Percentiles rank a stretch among this genome's conserved stretches.
Conservation (phyloP, 2,888 invertebrate species). For the Andrena dorsata region DNA sequence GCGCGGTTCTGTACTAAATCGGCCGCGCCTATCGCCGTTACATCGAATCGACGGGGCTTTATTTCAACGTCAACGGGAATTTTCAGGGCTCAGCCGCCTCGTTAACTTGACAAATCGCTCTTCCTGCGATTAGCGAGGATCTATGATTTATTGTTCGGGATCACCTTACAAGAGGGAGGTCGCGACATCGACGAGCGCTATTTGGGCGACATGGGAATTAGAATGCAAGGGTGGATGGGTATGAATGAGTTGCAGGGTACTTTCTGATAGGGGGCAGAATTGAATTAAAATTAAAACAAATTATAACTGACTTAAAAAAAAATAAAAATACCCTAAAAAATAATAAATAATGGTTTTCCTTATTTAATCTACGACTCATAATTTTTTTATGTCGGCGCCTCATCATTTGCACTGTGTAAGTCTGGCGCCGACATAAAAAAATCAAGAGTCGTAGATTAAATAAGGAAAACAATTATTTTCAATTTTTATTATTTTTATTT, state of each 20-base stretch:
- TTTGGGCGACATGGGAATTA: neutral
- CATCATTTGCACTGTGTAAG: too few species aligned
- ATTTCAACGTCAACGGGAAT: constrained; percentile 56
- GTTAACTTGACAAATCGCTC: constrained; percentile 59
- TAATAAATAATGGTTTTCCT: too few species aligned
- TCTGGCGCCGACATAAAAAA: too few species aligned
- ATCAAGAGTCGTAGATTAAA: too few species aligned
- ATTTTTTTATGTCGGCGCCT: too few species aligned
- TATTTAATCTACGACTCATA: too few species aligned
- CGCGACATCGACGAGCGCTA: neutral
- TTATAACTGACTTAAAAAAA: too few species aligned
- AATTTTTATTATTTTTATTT: too few species aligned
- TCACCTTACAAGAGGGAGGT: constrained; percentile 3
- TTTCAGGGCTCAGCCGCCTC: constrained; percentile 44
- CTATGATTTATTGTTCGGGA: constrained; percentile 49
- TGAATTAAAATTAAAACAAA: too few species aligned
- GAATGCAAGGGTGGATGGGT: neutral
- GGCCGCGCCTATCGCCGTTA: constrained; percentile 56
- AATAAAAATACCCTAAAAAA: too few species aligned
- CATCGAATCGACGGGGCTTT: constrained; percentile 40
- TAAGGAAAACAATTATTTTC: too few species aligned
- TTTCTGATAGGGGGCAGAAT: too few species aligned
- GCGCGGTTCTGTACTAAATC: constrained; percentile 19
- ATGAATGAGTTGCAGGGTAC: neutral
- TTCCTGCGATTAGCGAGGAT: constrained; percentile 25